A percentile compares a stretch with the other conserved stretches of the same genome.
These are phyloP conservation scores for Trematomus bernacchii DNA, from an alignment of 2,797 vertebrate genomes.

Conservation along the genomic window DNA sequence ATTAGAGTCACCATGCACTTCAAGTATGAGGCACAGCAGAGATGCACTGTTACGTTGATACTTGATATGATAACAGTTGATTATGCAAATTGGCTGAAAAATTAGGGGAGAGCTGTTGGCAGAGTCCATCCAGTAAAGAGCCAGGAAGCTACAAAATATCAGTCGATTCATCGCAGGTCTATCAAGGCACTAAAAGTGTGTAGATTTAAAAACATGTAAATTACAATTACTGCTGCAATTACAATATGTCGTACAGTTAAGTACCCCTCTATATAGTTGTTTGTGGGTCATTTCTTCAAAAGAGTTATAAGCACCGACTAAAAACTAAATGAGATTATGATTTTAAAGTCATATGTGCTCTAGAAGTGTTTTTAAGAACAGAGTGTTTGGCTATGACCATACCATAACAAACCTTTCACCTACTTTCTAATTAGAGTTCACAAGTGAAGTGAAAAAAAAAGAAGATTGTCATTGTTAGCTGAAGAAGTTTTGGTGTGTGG, in stretches of 20 bases:
- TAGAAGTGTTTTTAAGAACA: neutral
- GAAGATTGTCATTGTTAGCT: neutral
- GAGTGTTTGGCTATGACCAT: neutral
- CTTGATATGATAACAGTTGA: neutral
- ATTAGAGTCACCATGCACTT: neutral
- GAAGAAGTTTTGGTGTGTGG: neutral
- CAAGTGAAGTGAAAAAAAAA: slow-evolving; percentile 5
- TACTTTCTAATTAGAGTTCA: neutral
- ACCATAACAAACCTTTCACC: neutral
- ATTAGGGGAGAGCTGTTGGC: slow-evolving; percentile 43
- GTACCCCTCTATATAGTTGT: neutral
- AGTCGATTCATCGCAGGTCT: neutral
- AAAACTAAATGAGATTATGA: neutral
- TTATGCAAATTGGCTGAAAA: slow-evolving; percentile 14
- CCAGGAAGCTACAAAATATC: slow-evolving; percentile 24
- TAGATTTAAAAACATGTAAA: slow-evolving; percentile 7
- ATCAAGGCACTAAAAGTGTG: neutral
- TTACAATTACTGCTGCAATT: too few relatives aligned
- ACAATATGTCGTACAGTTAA: neutral
- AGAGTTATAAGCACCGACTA: neutral
- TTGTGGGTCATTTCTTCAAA: neutral
- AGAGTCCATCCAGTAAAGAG: slow-evolving; percentile 32
- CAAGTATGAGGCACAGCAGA: slow-evolving; percentile 11
- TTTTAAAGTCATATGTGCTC: neutral
- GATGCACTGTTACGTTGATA: neutral